A percentile compares a stretch with the other conserved stretches of the same genome.
Evolutionary conservation across 2,113 vertebrate genomes (phyloP).

Genomic region (Dunckerocampus dactyliophorus): DNA sequence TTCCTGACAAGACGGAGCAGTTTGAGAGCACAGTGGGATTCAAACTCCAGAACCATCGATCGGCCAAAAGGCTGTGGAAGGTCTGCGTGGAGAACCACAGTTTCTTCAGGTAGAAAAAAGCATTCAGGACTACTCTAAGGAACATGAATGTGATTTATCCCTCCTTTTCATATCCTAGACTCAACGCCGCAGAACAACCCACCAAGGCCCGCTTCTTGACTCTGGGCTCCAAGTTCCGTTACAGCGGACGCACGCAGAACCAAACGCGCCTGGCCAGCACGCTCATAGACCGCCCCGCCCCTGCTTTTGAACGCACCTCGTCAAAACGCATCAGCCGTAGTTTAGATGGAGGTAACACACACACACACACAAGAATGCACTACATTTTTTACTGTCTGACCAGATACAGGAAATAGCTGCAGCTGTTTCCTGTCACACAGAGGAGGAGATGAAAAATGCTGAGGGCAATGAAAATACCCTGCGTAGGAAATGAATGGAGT

Average conservation of each 20-base stretch:
- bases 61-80: slow-evolving; percentile 95
- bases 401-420: slow-evolving; percentile 71
- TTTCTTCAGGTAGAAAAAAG: slow-evolving; percentile 87
- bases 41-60: slow-evolving; percentile 92
- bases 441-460: slow-evolving; percentile 14
- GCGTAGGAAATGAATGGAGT: slow-evolving; percentile 13
- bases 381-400: slow-evolving; percentile 27
- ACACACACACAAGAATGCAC: too few species aligned
- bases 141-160: not conserved
- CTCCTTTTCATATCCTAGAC: slow-evolving; percentile 19
- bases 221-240: slow-evolving; percentile 68
- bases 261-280: slow-evolving; percentile 64
- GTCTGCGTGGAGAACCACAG: slow-evolving; percentile 98
- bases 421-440: slow-evolving; percentile 64
- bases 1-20: slow-evolving; percentile 85
- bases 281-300: slow-evolving; percentile 65
- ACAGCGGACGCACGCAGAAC: slow-evolving; percentile 67
- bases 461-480: slow-evolving; percentile 9
- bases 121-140: not conserved
- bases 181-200: slow-evolving; percentile 60
- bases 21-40: slow-evolving; percentile 98
- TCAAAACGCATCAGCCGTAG: slow-evolving; percentile 69
- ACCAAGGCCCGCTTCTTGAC: slow-evolving; percentile 64
- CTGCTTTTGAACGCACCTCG: slow-evolving; percentile 63
- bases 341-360: slow-evolving; percentile 62